phyloP scores from a whole-genome alignment of 2,113 vertebrate genomes.

The Naja naja region DNA sequence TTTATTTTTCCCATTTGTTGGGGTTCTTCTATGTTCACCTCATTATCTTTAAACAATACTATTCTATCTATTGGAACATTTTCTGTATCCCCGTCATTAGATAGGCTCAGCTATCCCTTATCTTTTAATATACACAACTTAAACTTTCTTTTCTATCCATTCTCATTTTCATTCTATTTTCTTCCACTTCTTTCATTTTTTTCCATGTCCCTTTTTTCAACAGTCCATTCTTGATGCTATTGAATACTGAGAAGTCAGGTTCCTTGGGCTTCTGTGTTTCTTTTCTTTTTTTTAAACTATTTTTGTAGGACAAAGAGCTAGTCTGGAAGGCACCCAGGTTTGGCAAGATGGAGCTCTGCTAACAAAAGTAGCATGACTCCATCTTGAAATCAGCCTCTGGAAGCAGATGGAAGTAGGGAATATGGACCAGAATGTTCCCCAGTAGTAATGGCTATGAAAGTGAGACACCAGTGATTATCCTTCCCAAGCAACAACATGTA shows the following conservation, averaged over 20 bases:
- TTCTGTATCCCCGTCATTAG: neutral
- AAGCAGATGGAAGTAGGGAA: neutral
- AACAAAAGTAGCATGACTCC: neutral
- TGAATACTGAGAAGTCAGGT: neutral
- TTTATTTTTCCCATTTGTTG: too few relatives aligned
- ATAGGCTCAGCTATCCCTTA: neutral
- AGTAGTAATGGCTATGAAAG: neutral
- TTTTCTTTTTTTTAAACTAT: neutral
- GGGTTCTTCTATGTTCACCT: too few relatives aligned
- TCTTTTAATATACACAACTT: neutral
- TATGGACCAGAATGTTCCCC: neutral
- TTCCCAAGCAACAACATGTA: accelerated
- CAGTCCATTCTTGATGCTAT: neutral
- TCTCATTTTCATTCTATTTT: neutral
- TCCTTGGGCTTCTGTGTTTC: neutral
- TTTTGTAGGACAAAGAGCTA: neutral
- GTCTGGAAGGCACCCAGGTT: neutral
- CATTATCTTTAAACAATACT: too few relatives aligned
- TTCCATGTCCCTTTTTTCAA: neutral
- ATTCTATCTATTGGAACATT: neutral
- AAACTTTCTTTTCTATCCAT: neutral
- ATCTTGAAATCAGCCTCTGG: neutral
- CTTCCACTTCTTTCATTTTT: neutral
- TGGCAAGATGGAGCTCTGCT: conserved; percentile 16
- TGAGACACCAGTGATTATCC: accelerated